Base-by-base conservation (phyloP, 1,140 invertebrate genomes). In the Drosophila mojavensis region DNA sequence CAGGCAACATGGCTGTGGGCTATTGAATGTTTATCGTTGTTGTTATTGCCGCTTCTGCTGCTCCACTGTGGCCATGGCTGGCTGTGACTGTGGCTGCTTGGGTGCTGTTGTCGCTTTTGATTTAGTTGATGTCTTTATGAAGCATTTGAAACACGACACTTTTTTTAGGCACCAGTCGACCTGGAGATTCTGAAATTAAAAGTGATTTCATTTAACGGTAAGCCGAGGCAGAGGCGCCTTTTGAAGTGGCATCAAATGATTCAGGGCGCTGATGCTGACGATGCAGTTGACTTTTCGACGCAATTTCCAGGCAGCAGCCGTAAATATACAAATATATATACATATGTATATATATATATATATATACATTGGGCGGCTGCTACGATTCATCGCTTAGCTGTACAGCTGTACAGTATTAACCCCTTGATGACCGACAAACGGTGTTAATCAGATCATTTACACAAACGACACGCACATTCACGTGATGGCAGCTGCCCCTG, bases 61-160 rank as follows among this genome's bases (percentile, higher is more conserved):
- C 47, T 41, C 13, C 41, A 45, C 39, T 67, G 56, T 58, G 64
- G 58, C 70, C 54, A 45, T 51, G 43, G 20, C 43, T 30, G 24
- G 17, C 33, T 53, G 55, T 13, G 24, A 54, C 45, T 68, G 50
- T 43, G 64, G 74, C 54, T 79, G 41, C 64, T 85, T 81, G 68
- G 76, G 83, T 74, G 73, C 82, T 83, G 77, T 89, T 89, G 84
- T 89, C 84, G 78, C 80, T 89, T 75, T 89, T 89, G 84, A 89
- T 89, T 89, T 89, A 89, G 84, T 89, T 89, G 84, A 89, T 89
- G 84, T 89, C 84, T 89, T 89, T 89, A 89, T 88, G 84, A 84
- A 88, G 81, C 84, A 89, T 89, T 89, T 89, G 84, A 89, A 89
- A 89, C 60, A 89, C 84, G 84, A 89, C 85, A 89, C 84, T 89